Percentiles rank a stretch among this genome's conserved stretches.
Conservation (phyloP, 2,113 vertebrate genomes). For the Indicator indicator region DNA sequence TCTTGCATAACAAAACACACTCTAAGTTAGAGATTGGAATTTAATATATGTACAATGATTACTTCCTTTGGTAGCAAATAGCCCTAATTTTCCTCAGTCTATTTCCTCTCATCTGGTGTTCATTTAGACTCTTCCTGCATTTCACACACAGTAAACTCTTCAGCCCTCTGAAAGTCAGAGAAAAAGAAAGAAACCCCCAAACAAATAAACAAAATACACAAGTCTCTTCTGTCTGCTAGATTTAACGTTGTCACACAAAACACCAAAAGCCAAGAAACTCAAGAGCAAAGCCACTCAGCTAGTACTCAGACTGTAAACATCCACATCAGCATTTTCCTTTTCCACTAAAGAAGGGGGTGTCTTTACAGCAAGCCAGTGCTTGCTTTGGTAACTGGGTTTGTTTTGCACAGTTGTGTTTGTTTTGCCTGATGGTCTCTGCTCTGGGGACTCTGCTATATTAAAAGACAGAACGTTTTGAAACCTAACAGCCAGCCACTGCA, state of each 20-base stretch:
- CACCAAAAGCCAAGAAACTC: neutral
- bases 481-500: neutral
- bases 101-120: slow-evolving; percentile 68
- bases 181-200: slow-evolving; percentile 36
- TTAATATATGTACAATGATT: slow-evolving; percentile 53
- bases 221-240: neutral
- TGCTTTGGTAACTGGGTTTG: slow-evolving; percentile 1
- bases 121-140: slow-evolving; percentile 64
- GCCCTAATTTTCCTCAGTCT: slow-evolving; percentile 64
- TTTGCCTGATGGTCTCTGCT: neutral
- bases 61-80: slow-evolving; percentile 68
- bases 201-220: slow-evolving; percentile 18
- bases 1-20: slow-evolving; percentile 15
- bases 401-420: slow-evolving; percentile 8
- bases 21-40: slow-evolving; percentile 44
- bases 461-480: neutral
- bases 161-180: neutral
- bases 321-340: neutral
- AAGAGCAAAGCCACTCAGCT: neutral
- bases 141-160: slow-evolving; percentile 54
- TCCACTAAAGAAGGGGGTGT: neutral
- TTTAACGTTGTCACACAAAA: slow-evolving; percentile 16
- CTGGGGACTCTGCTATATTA: neutral
- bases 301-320: neutral
- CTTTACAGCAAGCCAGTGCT: neutral